Evolutionary conservation across 2,797 vertebrate genomes (phyloP), one percentile per base, ranked within the genome.

Genomic region (Linurgus olivaceus): DNA sequence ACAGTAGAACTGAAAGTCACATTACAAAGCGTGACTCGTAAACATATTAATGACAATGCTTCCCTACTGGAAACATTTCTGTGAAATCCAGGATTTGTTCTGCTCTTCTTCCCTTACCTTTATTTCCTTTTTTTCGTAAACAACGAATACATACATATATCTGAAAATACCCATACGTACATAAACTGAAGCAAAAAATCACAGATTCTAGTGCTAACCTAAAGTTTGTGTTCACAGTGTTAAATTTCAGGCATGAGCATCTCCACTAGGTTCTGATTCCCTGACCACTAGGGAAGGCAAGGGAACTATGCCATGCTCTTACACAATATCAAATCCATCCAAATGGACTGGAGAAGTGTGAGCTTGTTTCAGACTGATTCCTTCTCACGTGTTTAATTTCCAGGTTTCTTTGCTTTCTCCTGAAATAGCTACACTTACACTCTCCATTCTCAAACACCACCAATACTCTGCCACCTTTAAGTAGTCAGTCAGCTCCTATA

Each of bases 41-140:
- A 95, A 94, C 54, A 68, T 54, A 81, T 78, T 92, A 94, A 86
- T 2, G 5, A 71, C 70, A 90, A 57, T 54, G 35, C 31, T 88
- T 92, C 70, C 37, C 73, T 50, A 75, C 73, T 37, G 70, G 83
- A 93, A 95, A 81, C 11, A 63, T 45, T 79, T 63, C 61, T 57
- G n/a, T 93, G 80, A 96, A 96, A 95, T 88, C 52, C 57, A 54
- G 33, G 57, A 96, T 94, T 93, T 87, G 84, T 91, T 92, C 89
- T 85, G 76, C 89, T 85, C 42, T 42, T 85, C 59, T 67, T 72
- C 48, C 19, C 45, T 44, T 62, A 33, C 3, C 3, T 50, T 84
- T 59, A 37, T 18, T 37, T 45, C 38, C 12, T 29, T 13, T 44
- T 33, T 76, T 59, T 47, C 7, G 17, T 24, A 83, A 94, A 76